These are phyloP conservation scores for Eumacrocentrus americanus DNA, from an alignment of 2,888 invertebrate genomes.

Conservation along the genomic window DNA sequence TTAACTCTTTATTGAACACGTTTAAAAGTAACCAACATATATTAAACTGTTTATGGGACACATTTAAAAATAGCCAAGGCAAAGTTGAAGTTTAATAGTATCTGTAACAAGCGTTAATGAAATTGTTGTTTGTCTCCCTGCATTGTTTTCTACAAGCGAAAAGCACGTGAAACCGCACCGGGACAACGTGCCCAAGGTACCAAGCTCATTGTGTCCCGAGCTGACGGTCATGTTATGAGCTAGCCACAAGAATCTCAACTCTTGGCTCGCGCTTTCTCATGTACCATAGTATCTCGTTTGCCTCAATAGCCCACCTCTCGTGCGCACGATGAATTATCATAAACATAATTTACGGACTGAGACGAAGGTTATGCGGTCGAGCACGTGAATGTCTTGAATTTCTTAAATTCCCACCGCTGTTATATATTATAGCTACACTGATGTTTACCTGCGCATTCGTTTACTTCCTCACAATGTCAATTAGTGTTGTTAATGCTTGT, in stretches of 20 bases:
- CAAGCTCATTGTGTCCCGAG: constrained; percentile 22
- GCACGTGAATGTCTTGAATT: constrained; percentile 6
- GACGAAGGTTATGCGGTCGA: neutral
- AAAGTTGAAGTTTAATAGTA: neutral
- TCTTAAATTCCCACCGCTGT: constrained; percentile 3
- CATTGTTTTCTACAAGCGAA: constrained; percentile 17
- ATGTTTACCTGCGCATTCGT: neutral
- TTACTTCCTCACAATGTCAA: neutral
- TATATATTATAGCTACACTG: neutral
- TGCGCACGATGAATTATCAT: constrained; percentile 16
- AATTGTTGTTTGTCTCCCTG: constrained; percentile 20
- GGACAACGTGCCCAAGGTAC: constrained; percentile 3
- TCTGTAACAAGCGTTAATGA: constrained; percentile 19
- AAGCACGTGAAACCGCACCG: constrained; percentile 8
- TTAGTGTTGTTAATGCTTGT: neutral
- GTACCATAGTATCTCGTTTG: neutral
- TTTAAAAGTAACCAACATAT: too few relatives aligned
- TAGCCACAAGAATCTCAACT: constrained; percentile 16
- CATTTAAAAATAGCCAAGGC: neutral
- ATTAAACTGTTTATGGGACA: neutral
- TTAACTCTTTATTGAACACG: too few relatives aligned
- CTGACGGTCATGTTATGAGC: constrained; percentile 7
- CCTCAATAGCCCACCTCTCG: neutral
- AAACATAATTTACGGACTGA: constrained; percentile 12
- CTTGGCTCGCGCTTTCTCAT: neutral